Evolutionary conservation across 2,888 invertebrate genomes (phyloP).

Genomic region (Xylophagus ater): DNA sequence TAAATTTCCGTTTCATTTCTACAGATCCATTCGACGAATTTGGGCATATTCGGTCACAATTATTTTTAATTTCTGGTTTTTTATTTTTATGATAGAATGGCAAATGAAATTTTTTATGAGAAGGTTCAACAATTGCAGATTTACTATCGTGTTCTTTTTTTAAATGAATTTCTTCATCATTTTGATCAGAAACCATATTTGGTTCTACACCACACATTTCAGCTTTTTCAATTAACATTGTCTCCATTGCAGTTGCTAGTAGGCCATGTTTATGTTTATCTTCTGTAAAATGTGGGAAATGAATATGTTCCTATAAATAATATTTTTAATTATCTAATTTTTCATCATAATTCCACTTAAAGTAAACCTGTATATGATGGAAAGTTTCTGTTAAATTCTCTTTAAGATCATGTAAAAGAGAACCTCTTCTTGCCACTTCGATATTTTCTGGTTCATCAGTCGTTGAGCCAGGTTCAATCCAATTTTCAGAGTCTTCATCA

Average conservation of each 20-base stretch:
- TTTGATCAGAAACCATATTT: constrained; percentile 14
- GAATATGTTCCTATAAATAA: constrained; percentile 15
- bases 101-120: constrained; percentile 22
- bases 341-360: not conserved
- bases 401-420: constrained; percentile 28
- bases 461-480: constrained; percentile 34
- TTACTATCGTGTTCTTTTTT: not conserved
- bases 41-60: constrained; percentile 19
- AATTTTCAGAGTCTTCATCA: constrained; percentile 23
- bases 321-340: not conserved
- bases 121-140: constrained; percentile 37
- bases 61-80: constrained; percentile 16
- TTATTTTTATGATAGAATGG: constrained; percentile 21
- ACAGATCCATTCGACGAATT: not conserved
- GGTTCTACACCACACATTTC: constrained; percentile 29
- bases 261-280: constrained; percentile 21
- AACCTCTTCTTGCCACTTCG: constrained; percentile 23
- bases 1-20: not conserved
- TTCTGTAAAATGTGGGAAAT: constrained; percentile 13
- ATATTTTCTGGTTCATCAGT: constrained; percentile 28
- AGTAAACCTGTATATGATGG: constrained; percentile 22
- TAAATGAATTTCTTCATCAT: constrained; percentile 1
- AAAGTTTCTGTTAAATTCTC: constrained; percentile 22
- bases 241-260: constrained; percentile 33
- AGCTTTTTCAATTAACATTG: constrained; percentile 32